These are phyloP conservation scores for Eledona agricola DNA, from an alignment of 2,888 invertebrate species.

Conservation along the genomic window DNA sequence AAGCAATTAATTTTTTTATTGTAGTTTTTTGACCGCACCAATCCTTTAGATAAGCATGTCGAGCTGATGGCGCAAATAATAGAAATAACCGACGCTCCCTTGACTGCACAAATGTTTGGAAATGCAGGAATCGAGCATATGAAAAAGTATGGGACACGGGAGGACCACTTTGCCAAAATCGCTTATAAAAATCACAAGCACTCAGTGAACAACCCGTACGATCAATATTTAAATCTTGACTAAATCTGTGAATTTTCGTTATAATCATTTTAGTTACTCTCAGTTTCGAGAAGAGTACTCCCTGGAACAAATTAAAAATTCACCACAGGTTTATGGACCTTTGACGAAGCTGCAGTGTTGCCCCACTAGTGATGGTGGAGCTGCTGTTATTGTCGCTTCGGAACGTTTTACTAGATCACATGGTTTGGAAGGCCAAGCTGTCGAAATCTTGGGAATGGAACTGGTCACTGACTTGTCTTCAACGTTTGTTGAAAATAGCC, in stretches of 20 bases:
- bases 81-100: constrained; percentile 83
- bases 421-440: constrained; percentile 84
- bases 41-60: constrained; percentile 90
- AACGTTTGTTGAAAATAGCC: constrained; percentile 83
- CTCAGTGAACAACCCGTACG: constrained; percentile 93
- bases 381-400: constrained; percentile 89
- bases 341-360: constrained; percentile 97
- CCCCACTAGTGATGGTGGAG: constrained; percentile 98
- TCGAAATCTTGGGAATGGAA: constrained; percentile 96
- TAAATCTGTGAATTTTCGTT: too few relatives aligned
- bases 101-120: constrained; percentile 95
- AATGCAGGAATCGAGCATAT: constrained; percentile 97
- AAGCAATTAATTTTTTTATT: constrained; percentile 37
- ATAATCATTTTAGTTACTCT: constrained; percentile 79
- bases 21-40: constrained; percentile 81
- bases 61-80: constrained; percentile 83
- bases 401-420: constrained; percentile 89
- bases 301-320: constrained; percentile 87
- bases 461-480: constrained; percentile 93
- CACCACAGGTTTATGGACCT: constrained; percentile 89
- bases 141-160: constrained; percentile 92
- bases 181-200: constrained; percentile 98
- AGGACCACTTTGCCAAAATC: constrained; percentile 95
- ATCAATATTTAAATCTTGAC: too few relatives aligned
- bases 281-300: constrained; percentile 94